Percentiles rank a stretch among this genome's conserved stretches.
phyloP scores from a whole-genome alignment of 1,140 invertebrate species.

The Bombus turneri region DNA sequence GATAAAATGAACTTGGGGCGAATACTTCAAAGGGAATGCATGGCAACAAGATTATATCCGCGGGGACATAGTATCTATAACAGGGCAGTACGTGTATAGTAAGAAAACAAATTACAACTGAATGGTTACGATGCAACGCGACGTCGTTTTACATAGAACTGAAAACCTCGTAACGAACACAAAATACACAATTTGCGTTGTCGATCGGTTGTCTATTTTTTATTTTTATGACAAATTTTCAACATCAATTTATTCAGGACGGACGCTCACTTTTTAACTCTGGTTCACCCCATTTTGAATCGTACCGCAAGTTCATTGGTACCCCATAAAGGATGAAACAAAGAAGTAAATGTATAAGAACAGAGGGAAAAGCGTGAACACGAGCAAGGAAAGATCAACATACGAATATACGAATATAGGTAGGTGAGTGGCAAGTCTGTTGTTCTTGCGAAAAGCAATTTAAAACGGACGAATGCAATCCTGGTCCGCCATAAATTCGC shows the following conservation, averaged over 20 bases:
- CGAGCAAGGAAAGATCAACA: slow-evolving; percentile 5
- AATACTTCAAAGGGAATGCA: slow-evolving; percentile 72
- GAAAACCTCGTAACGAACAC: neutral
- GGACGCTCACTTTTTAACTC: no score
- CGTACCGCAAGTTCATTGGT: no score
- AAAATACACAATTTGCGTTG: no score
- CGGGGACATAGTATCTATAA: slow-evolving; percentile 55
- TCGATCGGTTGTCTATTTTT: no score
- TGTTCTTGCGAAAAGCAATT: slow-evolving; percentile 64
- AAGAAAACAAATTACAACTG: slow-evolving; percentile 35
- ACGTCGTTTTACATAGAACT: no score
- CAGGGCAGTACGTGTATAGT: slow-evolving; percentile 15
- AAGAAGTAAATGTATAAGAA: no score
- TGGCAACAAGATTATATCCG: slow-evolving; percentile 60
- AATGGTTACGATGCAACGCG: neutral
- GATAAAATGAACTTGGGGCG: slow-evolving; percentile 71
- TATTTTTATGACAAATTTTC: no score
- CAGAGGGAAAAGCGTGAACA: no score
- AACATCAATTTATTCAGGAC: no score
- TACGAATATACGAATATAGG: no score
- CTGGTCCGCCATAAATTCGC: slow-evolving; percentile 64
- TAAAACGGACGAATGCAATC: slow-evolving; percentile 57
- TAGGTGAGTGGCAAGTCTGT: slow-evolving; percentile 11
- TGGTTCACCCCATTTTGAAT: no score
- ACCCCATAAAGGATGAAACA: no score